A percentile compares a stretch with the other conserved stretches of the same genome.
Evolutionary conservation across 1,140 invertebrate species (phyloP).

Genomic region (Cydia strobilella): DNA sequence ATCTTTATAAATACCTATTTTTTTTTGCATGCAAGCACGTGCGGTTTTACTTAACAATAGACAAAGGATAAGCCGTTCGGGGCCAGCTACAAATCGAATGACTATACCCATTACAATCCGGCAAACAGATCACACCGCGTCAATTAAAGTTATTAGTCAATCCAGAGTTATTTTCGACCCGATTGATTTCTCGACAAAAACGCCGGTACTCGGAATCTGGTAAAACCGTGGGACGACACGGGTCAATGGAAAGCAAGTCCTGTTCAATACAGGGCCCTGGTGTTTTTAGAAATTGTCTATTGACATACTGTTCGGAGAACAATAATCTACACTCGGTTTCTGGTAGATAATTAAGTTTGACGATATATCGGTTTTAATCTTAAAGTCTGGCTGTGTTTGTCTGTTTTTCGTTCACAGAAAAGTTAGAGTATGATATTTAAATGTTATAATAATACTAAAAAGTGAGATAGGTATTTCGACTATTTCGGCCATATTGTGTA

Average conservation of each 20-base stretch:
- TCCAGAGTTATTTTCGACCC: neutral
- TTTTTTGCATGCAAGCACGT: too few species aligned
- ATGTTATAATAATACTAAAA: too few species aligned
- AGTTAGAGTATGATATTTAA: too few species aligned
- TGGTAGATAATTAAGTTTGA: neutral
- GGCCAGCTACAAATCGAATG: too few species aligned
- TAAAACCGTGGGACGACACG: slow-evolving; percentile 30
- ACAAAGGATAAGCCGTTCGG: too few species aligned
- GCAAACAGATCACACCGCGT: neutral
- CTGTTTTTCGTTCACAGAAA: too few species aligned
- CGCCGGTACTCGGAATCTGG: neutral
- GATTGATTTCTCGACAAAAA: slow-evolving; percentile 14
- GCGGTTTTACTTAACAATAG: too few species aligned
- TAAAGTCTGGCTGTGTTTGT: too few species aligned
- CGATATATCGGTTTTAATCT: too few species aligned
- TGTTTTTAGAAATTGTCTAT: slow-evolving; percentile 12
- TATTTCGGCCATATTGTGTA: too few species aligned
- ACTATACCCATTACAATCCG: neutral
- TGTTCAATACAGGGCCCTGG: slow-evolving; percentile 1
- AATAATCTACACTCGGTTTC: neutral
- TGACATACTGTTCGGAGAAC: neutral
- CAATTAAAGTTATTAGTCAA: neutral
- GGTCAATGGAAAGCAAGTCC: slow-evolving; percentile 1
- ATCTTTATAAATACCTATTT: too few species aligned
- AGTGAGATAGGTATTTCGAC: too few species aligned